A percentile compares a stretch with the other conserved stretches of the same genome.
These are phyloP conservation scores for Amblyopsis hoosieri DNA, from an alignment of 2,797 vertebrate genomes.

Conservation along the genomic window DNA sequence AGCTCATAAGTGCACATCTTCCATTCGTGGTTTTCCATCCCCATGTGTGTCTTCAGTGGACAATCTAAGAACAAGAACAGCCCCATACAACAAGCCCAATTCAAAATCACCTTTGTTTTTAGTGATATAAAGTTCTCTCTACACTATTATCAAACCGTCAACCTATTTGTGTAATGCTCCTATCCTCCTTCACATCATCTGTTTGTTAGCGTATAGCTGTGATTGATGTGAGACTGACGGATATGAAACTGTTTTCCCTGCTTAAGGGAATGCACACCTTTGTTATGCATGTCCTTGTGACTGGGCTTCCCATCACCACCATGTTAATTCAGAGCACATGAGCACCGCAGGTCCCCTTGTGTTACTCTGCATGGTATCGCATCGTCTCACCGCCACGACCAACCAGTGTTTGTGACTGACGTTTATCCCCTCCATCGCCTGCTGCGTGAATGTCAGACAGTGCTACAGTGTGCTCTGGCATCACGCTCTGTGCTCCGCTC, in stretches of 20 bases:
- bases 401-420: constrained; percentile 5
- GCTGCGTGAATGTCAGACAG: no score
- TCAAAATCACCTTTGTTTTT: no score
- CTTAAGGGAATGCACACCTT: not conserved
- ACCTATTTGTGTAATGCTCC: not conserved
- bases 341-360: not conserved
- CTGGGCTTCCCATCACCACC: not conserved
- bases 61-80: constrained; percentile 5
- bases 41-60: constrained; percentile 53
- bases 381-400: constrained; percentile 23
- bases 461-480: not conserved
- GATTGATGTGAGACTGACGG: not conserved
- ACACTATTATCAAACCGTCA: not conserved
- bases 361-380: constrained; percentile 49
- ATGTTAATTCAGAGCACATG: constrained; percentile 1
- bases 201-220: not conserved
- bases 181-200: not conserved
- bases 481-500: not conserved
- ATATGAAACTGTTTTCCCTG: no score
- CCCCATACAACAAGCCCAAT: not conserved
- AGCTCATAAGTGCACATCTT: constrained; percentile 27
- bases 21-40: constrained; percentile 51
- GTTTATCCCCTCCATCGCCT: not conserved
- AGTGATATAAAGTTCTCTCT: not conserved
- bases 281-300: not conserved